Evolutionary conservation across 1,140 invertebrate species (phyloP), one percentile per base, ranked within the genome.

Genomic region (Akabosia matsudoensis): DNA sequence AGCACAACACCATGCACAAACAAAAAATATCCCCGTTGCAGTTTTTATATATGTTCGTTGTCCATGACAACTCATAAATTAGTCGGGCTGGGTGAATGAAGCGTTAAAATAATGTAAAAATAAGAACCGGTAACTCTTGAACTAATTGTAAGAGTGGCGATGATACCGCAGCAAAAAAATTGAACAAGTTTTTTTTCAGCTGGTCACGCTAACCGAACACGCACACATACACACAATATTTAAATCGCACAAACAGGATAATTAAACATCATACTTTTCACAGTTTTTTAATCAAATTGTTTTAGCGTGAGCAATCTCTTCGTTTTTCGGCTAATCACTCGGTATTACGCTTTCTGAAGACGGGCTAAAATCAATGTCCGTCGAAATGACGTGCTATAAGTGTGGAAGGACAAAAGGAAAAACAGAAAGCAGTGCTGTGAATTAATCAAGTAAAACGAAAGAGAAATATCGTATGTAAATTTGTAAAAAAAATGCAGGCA

Each of bases 361-460:
- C 61, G 31, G 28, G 61, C 7, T 7, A 30, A 3, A 4, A 67
- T 67, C 61, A 67, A 31, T 30, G 31, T 67, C 61, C 61, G 7
- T 67, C 61, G 30, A 67, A 30, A 30, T 67, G 61, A 30, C 61
- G 61, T 30, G 61, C 61, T 67, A 67, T 67, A 67, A 67, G 70
- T 28, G 71, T 71, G 33, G 56, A 33, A 54, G 31, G 7, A 45
- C 7, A 45, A 45, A 45, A 45, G 18, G 7, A 70, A 74, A 37
- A 51, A 74, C 78, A 52, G n/a, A 74, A 76, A 72, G 74, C 75
- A 64, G 18, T 61, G 37, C 73, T 82, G 78, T 28, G 74, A 76
- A 70, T 78, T 78, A 61, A 80, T 81, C 82, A 78, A 79, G 7
- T 70, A 33, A 74, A 67, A 67, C 37, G 18, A 45, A 45, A 45